Evolutionary conservation across 2,888 invertebrate genomes (phyloP), one percentile per base, ranked within the genome.

Genomic region (Lasioglossum villosulum): DNA sequence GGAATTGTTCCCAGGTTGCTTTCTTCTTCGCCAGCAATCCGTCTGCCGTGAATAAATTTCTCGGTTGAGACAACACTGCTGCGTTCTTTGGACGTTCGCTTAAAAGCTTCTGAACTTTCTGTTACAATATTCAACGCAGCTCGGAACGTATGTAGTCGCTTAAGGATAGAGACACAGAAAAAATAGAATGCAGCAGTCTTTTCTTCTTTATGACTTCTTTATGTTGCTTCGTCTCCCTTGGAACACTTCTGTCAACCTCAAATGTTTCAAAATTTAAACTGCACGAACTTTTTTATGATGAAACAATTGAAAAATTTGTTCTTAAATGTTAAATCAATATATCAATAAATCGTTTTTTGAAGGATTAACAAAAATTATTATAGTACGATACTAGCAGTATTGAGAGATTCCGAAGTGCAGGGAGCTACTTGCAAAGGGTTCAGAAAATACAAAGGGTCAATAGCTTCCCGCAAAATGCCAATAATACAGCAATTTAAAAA

Each of bases 41-140:
- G 45, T 63, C 23, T 45, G 42, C 37, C n/a, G 71, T 19, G 71
- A 71, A 71, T 71, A 71, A 71, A 42, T 42, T 71, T 42, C 16
- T 30, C 63, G 63, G 16, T 16, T 39, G 39, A 12, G 70, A 12
- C 39, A 52, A 52, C 19, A 37, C 27, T 16, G 16, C 16, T 16
- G 63, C 63, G 63, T 63, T 63, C 63, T 30, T 63, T 6, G 30
- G 27, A 30, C 63, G 30, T 27, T 30, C 63, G 5, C 63, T 63
- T 63, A 63, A 63, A 63, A 63, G 63, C 63, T 30, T 63, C 30
- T 30, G 63, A 63, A 63, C 63, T 30, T 63, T 63, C 63, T 16
- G 63, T 30, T 63, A 30, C 27, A 63, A 63, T 63, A 63, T 63
- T 63, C 63, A 63, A 30, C 30, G 63, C 16, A 27, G 30, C 63